Conservation (phyloP, 2,888 invertebrate species). For the Drosophila helvetica region DNA sequence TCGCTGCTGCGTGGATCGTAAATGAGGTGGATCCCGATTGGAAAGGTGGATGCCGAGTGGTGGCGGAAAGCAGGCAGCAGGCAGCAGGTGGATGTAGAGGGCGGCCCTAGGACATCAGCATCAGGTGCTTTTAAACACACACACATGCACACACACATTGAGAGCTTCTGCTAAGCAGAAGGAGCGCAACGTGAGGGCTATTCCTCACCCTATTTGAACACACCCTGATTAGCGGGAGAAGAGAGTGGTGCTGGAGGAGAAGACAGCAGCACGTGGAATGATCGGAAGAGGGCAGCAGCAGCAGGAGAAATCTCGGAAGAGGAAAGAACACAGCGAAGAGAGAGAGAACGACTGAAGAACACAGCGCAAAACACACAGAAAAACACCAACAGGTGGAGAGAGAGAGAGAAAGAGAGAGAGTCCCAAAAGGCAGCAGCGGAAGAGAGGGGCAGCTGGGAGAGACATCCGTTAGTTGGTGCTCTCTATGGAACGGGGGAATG, state of each 20-base stretch:
- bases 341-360: slow-evolving; percentile 3
- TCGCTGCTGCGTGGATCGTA: slow-evolving; percentile 12
- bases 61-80: slow-evolving; percentile 12
- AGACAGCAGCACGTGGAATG: slow-evolving; percentile 35
- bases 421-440: neutral
- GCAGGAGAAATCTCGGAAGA: neutral
- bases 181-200: no score
- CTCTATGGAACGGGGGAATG: neutral
- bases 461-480: slow-evolving; percentile 17
- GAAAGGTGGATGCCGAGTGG: slow-evolving; percentile 31
- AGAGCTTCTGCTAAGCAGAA: no score
- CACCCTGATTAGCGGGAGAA: neutral
- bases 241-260: neutral
- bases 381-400: neutral
- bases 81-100: slow-evolving; percentile 33
- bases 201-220: neutral
- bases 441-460: slow-evolving; percentile 9
- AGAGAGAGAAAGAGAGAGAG: neutral
- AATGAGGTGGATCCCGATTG: slow-evolving; percentile 11
- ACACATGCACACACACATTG: no score
- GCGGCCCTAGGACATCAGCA: neutral
- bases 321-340: neutral
- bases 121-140: neutral
- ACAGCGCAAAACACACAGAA: neutral
- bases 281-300: neutral